Conservation (phyloP, 2,797 vertebrate genomes). For the Rachycentron canadum region DNA sequence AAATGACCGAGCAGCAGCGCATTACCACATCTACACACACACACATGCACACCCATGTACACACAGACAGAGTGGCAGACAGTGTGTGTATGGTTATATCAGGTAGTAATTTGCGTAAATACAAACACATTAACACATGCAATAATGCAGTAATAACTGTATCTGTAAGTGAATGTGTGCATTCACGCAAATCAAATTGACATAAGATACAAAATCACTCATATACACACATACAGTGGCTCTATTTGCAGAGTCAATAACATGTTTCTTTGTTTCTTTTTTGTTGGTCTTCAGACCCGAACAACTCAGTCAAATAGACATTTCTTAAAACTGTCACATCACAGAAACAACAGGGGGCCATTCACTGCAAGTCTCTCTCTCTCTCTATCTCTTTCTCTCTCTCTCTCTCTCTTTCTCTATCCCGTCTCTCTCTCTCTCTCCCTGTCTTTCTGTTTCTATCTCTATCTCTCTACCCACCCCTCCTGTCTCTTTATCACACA, state of each 20-base stretch:
- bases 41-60: constrained; percentile 16
- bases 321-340: constrained; percentile 63
- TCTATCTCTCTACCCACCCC: constrained; percentile 49
- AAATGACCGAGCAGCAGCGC: constrained; percentile 86
- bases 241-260: constrained; percentile 58
- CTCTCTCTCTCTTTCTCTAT: constrained; percentile 46
- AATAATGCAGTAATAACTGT: constrained; percentile 16
- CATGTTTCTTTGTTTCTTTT: constrained; percentile 42
- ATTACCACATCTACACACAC: constrained; percentile 77
- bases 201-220: constrained; percentile 25
- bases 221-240: constrained; percentile 13
- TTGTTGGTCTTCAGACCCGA: constrained; percentile 64
- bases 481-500: constrained; percentile 63
- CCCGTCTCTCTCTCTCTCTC: constrained; percentile 35
- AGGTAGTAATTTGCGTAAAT: constrained; percentile 10
- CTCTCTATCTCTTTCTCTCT: constrained; percentile 37
- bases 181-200: constrained; percentile 22
- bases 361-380: constrained; percentile 32
- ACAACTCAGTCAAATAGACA: constrained; percentile 63
- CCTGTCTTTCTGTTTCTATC: too few relatives aligned
- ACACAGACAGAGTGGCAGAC: neutral
- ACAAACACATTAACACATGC: constrained; percentile 16
- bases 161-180: neutral
- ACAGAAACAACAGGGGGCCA: constrained; percentile 27
- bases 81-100: constrained; percentile 7